phyloP scores from a whole-genome alignment of 2,888 invertebrate genomes.

The Synanthedon vespiformis region DNA sequence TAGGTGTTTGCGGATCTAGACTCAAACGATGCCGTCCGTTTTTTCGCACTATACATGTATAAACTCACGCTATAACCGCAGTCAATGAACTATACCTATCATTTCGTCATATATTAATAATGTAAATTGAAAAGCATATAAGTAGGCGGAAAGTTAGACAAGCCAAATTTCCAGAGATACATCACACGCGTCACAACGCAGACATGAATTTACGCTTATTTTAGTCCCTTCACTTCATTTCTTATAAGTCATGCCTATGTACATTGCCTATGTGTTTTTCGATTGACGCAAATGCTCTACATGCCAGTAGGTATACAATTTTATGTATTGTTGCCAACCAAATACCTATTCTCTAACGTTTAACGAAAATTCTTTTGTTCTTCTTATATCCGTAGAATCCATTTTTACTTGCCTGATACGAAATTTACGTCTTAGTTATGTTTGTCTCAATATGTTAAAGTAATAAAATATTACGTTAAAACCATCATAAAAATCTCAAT shows the following conservation, averaged over 20 bases:
- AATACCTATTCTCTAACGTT: not conserved
- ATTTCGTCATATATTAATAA: too few species aligned
- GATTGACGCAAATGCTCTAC: conserved; percentile 12
- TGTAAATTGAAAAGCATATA: not conserved
- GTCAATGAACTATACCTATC: too few species aligned
- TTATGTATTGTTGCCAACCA: conserved; percentile 3
- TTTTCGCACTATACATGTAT: too few species aligned
- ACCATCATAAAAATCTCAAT: too few species aligned
- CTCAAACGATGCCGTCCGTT: too few species aligned
- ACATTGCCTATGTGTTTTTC: conserved; percentile 6
- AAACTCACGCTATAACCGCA: too few species aligned
- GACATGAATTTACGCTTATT: conserved; percentile 10
- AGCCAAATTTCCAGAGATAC: conserved; percentile 7
- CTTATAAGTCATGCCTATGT: conserved; percentile 5
- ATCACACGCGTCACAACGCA: conserved; percentile 6
- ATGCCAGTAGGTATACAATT: not conserved
- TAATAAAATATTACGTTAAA: too few species aligned
- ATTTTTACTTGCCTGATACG: not conserved
- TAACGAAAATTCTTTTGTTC: not conserved
- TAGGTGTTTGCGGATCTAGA: too few species aligned
- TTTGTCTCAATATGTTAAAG: too few species aligned
- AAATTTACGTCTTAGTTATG: not conserved
- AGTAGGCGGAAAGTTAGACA: not conserved
- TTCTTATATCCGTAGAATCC: not conserved
- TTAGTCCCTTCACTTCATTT: conserved; percentile 7